Base-by-base conservation (phyloP, 23 tunicate genomes). In the Oikopleura albicans region DNA sequence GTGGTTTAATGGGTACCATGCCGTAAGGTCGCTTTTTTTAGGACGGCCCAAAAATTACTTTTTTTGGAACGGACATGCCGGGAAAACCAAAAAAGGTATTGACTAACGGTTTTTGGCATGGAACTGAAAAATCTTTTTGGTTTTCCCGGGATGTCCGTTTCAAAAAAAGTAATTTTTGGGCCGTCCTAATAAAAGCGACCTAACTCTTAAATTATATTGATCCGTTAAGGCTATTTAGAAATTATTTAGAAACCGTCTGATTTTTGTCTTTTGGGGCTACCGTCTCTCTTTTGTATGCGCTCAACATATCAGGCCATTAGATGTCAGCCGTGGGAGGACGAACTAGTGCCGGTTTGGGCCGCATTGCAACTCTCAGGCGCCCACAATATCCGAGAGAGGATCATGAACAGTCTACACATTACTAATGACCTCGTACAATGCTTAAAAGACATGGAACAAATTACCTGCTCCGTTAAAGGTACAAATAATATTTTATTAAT, bases 261-360 rank as follows among this genome's bases (percentile, higher is more conserved):
- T 29, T 71, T 71, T 29, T 71, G 79, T 29, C 28, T 71, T 34
- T 37, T 71, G 4, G 79, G 79, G 37, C 35, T 71, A 4, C 79
- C 79, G 35, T 12, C 34, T 4, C 79, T 71, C 37, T 71, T 71
- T 37, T 71, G 79, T 29, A 71, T 71, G 79, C 33, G 79, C 4
- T 71, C 79, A 4, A 29, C 79, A 2, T 12, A 27, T 2, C 27
- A 71, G 37, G 34, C 79, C 4, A 71, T 71, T 37, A 16, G 79
- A 16, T 71, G 79, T 29, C 79, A 71, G 31, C 79, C 79, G 4
- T 71, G 79, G 79, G 79, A 71, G 37, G 79, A 71, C 37, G 79
- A 71, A 12, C 35, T 71, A 2, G 34, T 71, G 36, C 79, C 79
- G 31, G 79, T 71, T 37, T 71, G 79, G 79, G 35, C 79, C 2